phyloP scores from a whole-genome alignment of 2,113 vertebrate genomes.

The Triplophysa tibetana region DNA sequence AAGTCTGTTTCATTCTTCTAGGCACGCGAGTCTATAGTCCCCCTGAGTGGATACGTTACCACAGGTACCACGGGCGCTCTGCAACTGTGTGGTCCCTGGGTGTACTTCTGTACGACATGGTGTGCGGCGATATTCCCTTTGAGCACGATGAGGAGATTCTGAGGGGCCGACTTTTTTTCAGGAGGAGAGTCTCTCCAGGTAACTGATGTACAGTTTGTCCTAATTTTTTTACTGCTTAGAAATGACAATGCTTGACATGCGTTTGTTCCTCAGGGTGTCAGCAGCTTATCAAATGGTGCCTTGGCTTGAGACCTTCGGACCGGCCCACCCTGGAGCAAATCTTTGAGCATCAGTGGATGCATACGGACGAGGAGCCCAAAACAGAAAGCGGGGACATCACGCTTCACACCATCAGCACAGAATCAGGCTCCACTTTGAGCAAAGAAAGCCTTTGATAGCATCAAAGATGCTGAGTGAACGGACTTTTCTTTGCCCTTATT shows the following conservation, averaged over 20 bases:
- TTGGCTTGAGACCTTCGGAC: conserved; percentile 92
- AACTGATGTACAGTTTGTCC: background rate
- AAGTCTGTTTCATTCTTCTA: conserved; percentile 55
- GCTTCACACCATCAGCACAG: conserved; percentile 85
- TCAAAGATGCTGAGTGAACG: background rate
- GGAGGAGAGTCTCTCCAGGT: conserved; percentile 90
- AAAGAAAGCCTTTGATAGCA: conserved; percentile 91
- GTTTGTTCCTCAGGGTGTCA: conserved; percentile 83
- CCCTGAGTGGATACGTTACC: conserved; percentile 95
- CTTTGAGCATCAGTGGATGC: conserved; percentile 93
- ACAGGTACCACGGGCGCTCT: conserved; percentile 93
- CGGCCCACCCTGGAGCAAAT: conserved; percentile 96
- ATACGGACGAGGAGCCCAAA: conserved; percentile 77
- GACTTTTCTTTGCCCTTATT: conserved; percentile 24
- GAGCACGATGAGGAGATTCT: conserved; percentile 97
- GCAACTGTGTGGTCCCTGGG: conserved; percentile 97
- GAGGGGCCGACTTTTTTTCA: conserved; percentile 86
- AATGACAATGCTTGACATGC: background rate
- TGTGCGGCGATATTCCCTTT: conserved; percentile 97
- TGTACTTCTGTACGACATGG: conserved; percentile 96
- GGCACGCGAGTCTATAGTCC: conserved; percentile 96
- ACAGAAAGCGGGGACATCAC: conserved; percentile 85
- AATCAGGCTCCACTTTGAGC: conserved; percentile 93
- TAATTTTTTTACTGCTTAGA: background rate
- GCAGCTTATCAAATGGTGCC: conserved; percentile 96